Evolutionary conservation across 35 echinoderm and acorn worm genomes (phyloP).

Genomic region (Antedon bifida): DNA sequence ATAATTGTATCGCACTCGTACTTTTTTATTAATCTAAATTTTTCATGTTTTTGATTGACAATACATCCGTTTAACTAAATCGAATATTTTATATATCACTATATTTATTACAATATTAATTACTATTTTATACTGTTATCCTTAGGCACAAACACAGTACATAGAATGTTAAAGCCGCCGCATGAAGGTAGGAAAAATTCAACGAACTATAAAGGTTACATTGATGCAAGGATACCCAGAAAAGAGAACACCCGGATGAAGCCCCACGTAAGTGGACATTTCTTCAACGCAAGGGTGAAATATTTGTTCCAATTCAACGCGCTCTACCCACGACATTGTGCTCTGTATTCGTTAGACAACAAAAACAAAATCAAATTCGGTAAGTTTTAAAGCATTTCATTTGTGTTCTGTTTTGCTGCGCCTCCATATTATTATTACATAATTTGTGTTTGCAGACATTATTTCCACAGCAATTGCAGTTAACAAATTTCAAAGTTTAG

Average conservation of each 20-base stretch:
- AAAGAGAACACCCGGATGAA: conserved; percentile 13
- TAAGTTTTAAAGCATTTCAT: neutral
- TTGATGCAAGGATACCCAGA: conserved; percentile 17
- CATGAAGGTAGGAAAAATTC: conserved; percentile 1
- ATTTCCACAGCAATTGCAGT: too few species aligned
- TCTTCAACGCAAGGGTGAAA: conserved; percentile 27
- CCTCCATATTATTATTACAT: too few species aligned
- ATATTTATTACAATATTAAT: too few species aligned
- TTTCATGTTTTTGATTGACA: too few species aligned
- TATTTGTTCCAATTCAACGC: conserved; percentile 22
- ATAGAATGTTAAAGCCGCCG: conserved; percentile 18
- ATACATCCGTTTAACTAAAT: too few species aligned
- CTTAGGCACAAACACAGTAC: neutral
- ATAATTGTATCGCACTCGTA: too few species aligned
- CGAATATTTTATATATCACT: too few species aligned
- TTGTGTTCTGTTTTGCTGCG: too few species aligned
- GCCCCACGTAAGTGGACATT: conserved; percentile 28
- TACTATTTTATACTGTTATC: neutral
- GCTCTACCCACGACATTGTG: neutral
- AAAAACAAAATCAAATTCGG: conserved; percentile 52
- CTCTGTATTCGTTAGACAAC: conserved; percentile 27
- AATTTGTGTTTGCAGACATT: too few species aligned
- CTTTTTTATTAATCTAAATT: too few species aligned
- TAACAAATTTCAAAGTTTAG: too few species aligned
- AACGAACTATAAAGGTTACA: conserved; percentile 24